Base-by-base conservation (phyloP, 2,113 vertebrate species). In the Nothoprocta pentlandii region DNA sequence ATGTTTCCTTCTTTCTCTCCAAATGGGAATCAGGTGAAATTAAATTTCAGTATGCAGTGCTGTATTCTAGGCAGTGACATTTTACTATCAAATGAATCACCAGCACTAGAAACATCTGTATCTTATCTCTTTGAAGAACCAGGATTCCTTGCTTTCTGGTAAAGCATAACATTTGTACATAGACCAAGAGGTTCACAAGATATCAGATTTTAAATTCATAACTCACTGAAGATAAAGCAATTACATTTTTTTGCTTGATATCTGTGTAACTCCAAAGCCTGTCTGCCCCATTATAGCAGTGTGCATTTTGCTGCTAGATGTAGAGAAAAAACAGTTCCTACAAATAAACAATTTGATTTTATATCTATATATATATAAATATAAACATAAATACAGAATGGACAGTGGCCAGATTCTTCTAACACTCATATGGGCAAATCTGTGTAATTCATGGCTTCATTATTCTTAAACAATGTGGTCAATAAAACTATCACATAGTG, bases 61-160 rank as follows among this genome's bases (percentile, higher is more conserved):
- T 79, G 47, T 44, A 95, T 62, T 95, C 42, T 53, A 77, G 36
- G 26, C 75, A 83, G 42, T 80, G 90, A 91, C 69, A 88, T 94
- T 94, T 94, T 92, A 75, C 87, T 61, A 66, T 62, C 64, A 4
- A 1, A 90, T 61, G 90, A 96, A 94, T 90, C 82, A 95, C 4
- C 51, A 88, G 32, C 13, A 74, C 53, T 53, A 75, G 73, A 88
- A 95, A 96, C 94, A 96, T 90, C 90, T 95, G 79, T 77, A 92
- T 70, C 47, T 84, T 88, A 88, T 68, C 76, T 22, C 56, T 86
- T 86, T 90, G 93, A 94, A 91, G 69, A 93, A 59, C 10, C 11
- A 59, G 44, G 58, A 96, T 74, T 95, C 68, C n/a, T 47, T 49
- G 34, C 34, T 80, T 88, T 88, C 80, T 88, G 56, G 47, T 76